A percentile compares a stretch with the other conserved stretches of the same genome.
These are phyloP conservation scores for Drosophila simulans DNA, from an alignment of 1,140 invertebrate species.

Conservation along the genomic window DNA sequence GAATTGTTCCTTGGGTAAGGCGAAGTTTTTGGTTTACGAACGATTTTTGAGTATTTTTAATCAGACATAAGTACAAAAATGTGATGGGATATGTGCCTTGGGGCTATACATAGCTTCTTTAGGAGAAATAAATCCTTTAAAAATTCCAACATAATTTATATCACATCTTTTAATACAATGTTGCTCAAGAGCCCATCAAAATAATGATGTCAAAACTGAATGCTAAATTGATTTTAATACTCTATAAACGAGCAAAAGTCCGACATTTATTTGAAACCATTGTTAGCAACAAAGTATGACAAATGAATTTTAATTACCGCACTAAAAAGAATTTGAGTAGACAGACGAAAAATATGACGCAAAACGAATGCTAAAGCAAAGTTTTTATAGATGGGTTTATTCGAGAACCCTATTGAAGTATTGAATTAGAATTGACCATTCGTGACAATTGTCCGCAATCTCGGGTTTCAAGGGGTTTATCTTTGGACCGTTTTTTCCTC, in stretches of 20 bases:
- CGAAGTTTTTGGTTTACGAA: background rate
- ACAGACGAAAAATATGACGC: conserved; percentile 27
- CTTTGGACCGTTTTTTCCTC: conserved; percentile 57
- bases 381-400: conserved; percentile 31
- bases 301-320: conserved; percentile 78
- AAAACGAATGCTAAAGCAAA: conserved; percentile 34
- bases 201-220: conserved; percentile 63
- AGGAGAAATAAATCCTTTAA: background rate
- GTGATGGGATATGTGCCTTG: too few species aligned
- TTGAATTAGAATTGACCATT: conserved; percentile 49
- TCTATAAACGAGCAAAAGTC: conserved; percentile 24
- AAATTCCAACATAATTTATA: too few species aligned
- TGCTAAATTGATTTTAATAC: conserved; percentile 78
- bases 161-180: conserved; percentile 15
- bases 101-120: too few species aligned
- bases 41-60: background rate
- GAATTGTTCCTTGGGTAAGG: conserved; percentile 7
- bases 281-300: conserved; percentile 69
- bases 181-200: conserved; percentile 24
- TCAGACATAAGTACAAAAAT: too few species aligned
- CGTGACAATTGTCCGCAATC: conserved; percentile 29
- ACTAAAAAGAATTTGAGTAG: conserved; percentile 60
- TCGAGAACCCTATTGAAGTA: conserved; percentile 46
- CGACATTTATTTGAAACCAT: conserved; percentile 24
- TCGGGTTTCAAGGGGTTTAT: conserved; percentile 64